Evolutionary conservation across 2,888 invertebrate species (phyloP).

Genomic region (Eilema griseolum): DNA sequence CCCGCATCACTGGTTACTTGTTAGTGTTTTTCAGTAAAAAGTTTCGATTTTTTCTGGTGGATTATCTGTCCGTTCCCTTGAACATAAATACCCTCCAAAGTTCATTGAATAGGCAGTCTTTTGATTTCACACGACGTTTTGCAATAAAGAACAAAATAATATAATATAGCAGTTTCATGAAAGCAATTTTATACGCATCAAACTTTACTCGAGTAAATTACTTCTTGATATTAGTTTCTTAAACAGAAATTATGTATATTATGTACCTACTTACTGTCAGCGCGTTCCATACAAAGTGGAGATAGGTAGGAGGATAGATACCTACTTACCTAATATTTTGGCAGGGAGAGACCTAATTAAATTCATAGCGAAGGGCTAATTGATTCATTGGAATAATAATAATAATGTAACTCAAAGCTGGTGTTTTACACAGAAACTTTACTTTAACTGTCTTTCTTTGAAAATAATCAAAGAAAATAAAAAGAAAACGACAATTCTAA

Average conservation of each 20-base stretch:
- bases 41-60: conserved; percentile 47
- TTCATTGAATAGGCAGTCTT: conserved; percentile 42
- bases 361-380: too few species aligned
- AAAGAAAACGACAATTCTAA: neutral
- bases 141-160: neutral
- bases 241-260: too few species aligned
- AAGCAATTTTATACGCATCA: neutral
- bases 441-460: neutral
- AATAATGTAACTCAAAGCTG: neutral
- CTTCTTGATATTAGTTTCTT: neutral
- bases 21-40: conserved; percentile 56
- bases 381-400: too few species aligned
- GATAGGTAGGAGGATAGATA: too few species aligned
- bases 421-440: neutral
- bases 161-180: neutral
- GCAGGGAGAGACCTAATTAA: too few species aligned
- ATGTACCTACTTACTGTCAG: neutral
- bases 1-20: conserved; percentile 55
- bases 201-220: neutral
- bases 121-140: conserved; percentile 9
- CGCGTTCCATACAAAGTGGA: neutral
- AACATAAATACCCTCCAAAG: conserved; percentile 28
- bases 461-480: neutral
- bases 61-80: conserved; percentile 32
- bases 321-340: too few species aligned